phyloP scores from a whole-genome alignment of 2,113 vertebrate genomes.

The Eptesicus fuscus region DNA sequence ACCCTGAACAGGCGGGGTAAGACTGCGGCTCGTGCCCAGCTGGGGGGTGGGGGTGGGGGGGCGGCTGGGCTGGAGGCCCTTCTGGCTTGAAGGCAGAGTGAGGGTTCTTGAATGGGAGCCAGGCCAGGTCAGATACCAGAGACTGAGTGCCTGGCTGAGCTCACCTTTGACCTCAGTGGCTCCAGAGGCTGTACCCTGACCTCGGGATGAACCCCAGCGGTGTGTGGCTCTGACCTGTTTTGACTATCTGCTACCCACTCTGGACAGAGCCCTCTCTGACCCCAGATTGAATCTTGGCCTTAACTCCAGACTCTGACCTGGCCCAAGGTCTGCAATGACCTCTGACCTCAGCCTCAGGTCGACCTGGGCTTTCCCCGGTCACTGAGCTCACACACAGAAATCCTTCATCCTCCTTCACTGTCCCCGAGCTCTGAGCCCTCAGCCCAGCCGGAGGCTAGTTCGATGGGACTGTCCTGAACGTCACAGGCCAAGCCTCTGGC shows the following conservation, averaged over 20 bases:
- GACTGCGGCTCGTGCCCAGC: neutral
- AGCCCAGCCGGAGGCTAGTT: neutral
- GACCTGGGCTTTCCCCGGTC: neutral
- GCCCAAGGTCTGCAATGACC: neutral
- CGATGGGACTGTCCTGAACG: neutral
- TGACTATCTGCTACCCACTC: neutral
- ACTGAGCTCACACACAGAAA: neutral
- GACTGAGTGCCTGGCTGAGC: fast-evolving
- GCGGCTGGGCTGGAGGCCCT: neutral
- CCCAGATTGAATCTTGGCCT: neutral
- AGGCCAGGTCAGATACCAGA: neutral
- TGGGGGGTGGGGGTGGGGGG: neutral
- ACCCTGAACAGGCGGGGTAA: constrained; percentile 55
- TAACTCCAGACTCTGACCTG: neutral
- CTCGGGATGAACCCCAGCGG: neutral
- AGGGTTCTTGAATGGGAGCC: fast-evolving
- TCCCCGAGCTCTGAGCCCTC: neutral
- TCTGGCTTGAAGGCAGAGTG: neutral
- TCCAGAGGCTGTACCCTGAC: neutral
- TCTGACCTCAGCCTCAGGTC: neutral
- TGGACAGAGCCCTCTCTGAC: neutral
- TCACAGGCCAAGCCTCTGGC: neutral
- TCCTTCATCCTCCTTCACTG: too few species aligned
- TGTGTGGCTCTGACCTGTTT: neutral
- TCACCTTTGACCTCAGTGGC: neutral